A percentile compares a stretch with the other conserved stretches of the same genome.
phyloP scores from a whole-genome alignment of 2,797 vertebrate genomes.

The Ctenopoma kingsleyae region DNA sequence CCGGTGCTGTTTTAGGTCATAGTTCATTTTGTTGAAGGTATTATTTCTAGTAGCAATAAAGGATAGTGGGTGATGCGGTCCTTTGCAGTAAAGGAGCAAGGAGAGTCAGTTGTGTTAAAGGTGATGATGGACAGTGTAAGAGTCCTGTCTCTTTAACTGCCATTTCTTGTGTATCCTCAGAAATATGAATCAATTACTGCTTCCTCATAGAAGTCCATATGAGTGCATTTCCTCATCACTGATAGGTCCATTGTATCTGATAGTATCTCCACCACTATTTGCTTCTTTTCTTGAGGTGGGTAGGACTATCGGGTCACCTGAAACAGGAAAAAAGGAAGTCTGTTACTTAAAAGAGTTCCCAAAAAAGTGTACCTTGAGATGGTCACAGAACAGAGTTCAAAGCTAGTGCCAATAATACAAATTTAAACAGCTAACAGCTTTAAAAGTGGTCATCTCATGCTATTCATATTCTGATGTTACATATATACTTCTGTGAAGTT shows the following conservation, averaged over 20 bases:
- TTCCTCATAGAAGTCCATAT: conserved; percentile 58
- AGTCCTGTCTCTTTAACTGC: conserved; percentile 66
- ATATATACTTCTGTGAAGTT: no score
- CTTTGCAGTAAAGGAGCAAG: conserved; percentile 46
- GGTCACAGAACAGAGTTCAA: conserved; percentile 6
- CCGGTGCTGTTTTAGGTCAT: conserved; percentile 48
- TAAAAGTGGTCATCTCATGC: conserved; percentile 6
- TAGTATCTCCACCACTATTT: conserved; percentile 43
- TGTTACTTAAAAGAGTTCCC: conserved; percentile 43
- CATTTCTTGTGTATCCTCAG: conserved; percentile 57
- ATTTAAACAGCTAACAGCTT: conserved; percentile 4
- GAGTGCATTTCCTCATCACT: conserved; percentile 47
- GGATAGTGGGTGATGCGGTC: conserved; percentile 64
- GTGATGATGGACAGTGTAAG: conserved; percentile 49
- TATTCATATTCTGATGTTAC: no score
- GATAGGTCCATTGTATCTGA: conserved; percentile 69
- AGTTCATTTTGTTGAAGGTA: conserved; percentile 53
- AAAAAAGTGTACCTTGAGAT: conserved; percentile 28
- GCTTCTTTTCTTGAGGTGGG: conserved; percentile 31
- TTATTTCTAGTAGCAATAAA: conserved; percentile 61
- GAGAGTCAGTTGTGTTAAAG: conserved; percentile 56
- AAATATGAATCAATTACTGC: conserved; percentile 59
- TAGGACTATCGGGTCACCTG: conserved; percentile 87
- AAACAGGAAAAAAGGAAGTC: conserved; percentile 43
- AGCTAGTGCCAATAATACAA: conserved; percentile 9